phyloP scores from a whole-genome alignment of 2,888 invertebrate genomes.

The Hydraecia micacea region DNA sequence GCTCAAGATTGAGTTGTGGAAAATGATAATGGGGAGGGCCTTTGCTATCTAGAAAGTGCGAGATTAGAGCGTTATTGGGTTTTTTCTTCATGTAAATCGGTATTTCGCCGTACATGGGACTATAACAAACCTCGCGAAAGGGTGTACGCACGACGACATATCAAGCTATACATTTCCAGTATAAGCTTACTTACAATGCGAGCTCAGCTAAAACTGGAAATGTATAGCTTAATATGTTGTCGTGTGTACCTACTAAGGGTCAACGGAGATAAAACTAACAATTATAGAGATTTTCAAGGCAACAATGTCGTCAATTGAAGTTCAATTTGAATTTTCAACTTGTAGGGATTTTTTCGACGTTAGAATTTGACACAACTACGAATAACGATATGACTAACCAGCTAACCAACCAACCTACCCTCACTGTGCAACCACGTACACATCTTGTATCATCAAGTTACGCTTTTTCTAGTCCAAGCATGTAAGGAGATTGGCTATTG shows the following conservation, averaged over 20 bases:
- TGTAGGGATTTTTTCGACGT: neutral
- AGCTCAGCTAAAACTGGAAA: too few relatives aligned
- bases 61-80: neutral
- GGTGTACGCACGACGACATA: neutral
- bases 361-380: neutral
- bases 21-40: neutral
- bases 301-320: neutral
- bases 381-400: neutral
- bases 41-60: neutral
- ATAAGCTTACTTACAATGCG: too few relatives aligned
- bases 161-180: too few relatives aligned
- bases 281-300: neutral
- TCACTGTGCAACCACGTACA: neutral
- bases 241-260: neutral
- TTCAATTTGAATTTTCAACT: neutral
- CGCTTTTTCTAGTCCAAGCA: neutral
- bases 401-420: neutral
- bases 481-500: neutral
- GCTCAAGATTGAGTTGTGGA: neutral
- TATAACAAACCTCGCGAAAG: neutral
- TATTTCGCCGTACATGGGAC: neutral
- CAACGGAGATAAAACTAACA: neutral
- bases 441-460: neutral
- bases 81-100: neutral
- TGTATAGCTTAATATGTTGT: too few relatives aligned